These are phyloP conservation scores for Drosophila aldrichi DNA, from an alignment of 2,888 invertebrate species.

Conservation along the genomic window DNA sequence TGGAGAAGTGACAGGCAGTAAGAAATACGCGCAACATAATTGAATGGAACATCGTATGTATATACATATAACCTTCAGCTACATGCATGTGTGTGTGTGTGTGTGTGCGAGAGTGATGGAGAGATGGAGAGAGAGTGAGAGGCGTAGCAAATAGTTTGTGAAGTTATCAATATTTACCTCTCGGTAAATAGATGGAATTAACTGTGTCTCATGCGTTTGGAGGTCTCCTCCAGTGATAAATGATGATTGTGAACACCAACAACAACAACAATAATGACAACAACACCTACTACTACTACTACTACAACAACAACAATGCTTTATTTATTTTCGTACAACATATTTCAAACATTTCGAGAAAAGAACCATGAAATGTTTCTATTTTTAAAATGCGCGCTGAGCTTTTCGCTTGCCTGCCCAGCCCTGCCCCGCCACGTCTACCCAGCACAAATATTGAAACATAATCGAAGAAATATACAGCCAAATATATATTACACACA, in stretches of 20 bases:
- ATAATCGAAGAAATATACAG: conserved; percentile 76
- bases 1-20: neutral
- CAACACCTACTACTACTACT: too few species aligned
- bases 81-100: neutral
- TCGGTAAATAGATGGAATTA: conserved; percentile 18
- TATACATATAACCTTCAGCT: conserved; percentile 49
- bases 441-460: conserved; percentile 78
- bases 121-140: neutral
- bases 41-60: conserved; percentile 59
- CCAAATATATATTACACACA: conserved; percentile 15
- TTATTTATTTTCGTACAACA: conserved; percentile 78
- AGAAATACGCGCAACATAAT: conserved; percentile 54
- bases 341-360: conserved; percentile 74
- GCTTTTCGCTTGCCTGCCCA: conserved; percentile 60
- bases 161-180: conserved; percentile 35
- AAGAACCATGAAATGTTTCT: conserved; percentile 78
- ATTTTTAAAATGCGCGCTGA: conserved; percentile 76
- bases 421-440: neutral
- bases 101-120: neutral
- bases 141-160: conserved; percentile 1
- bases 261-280: conserved; percentile 11
- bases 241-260: conserved; percentile 34
- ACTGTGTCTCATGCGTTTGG: conserved; percentile 14
- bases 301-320: conserved; percentile 16
- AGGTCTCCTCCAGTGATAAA: conserved; percentile 53